phyloP scores from a whole-genome alignment of 2,797 vertebrate genomes.

The Coracias cyanogaster region DNA sequence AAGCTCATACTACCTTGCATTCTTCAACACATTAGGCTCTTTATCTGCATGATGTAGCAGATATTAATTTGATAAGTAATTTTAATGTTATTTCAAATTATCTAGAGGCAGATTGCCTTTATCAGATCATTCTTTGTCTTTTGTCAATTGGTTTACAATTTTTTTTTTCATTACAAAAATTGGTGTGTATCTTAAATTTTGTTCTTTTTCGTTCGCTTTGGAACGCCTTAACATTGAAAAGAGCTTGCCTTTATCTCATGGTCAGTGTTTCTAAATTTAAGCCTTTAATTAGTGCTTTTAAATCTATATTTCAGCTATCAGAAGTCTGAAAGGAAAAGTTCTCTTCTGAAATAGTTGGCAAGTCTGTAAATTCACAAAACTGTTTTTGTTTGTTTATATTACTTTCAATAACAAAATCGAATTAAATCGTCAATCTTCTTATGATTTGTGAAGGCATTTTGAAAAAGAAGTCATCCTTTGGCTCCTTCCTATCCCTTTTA shows the following conservation, averaged over 20 bases:
- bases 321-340: not conserved
- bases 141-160: not conserved
- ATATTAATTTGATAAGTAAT: not conserved
- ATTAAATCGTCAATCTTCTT: not conserved
- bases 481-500: not conserved
- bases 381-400: not conserved
- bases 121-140: not conserved
- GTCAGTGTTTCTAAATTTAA: not conserved
- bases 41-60: not conserved
- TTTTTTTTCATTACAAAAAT: not conserved
- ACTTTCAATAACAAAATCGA: not conserved
- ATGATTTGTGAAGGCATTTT: not conserved
- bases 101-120: not conserved
- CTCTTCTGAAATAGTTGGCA: not conserved
- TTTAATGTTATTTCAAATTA: not conserved
- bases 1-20: not conserved
- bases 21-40: not conserved
- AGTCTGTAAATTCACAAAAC: not conserved
- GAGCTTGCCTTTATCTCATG: not conserved
- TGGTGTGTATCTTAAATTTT: not conserved
- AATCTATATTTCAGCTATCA: not conserved
- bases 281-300: not conserved
- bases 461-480: not conserved
- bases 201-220: not conserved
- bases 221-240: not conserved